phyloP scores from a whole-genome alignment of 1,140 invertebrate species.

The Caenorhabditis inopinata region DNA sequence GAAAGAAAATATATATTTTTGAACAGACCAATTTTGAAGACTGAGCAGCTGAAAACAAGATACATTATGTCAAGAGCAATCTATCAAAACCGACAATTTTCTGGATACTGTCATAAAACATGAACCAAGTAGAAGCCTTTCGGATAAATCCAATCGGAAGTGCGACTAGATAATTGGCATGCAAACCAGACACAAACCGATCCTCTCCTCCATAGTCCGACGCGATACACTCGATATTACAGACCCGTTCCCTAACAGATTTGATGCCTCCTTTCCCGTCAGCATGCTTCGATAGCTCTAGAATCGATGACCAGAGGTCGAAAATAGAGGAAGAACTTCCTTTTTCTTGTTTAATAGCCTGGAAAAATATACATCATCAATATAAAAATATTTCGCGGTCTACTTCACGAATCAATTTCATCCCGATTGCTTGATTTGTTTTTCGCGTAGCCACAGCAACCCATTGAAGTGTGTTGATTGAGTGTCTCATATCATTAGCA shows the following conservation, averaged over 20 bases:
- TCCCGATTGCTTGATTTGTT: not conserved
- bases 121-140: constrained; percentile 9
- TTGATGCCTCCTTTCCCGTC: constrained; percentile 10
- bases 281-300: constrained; percentile 14
- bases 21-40: constrained; percentile 45
- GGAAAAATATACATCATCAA: not conserved
- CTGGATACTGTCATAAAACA: constrained; percentile 37
- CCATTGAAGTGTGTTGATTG: constrained; percentile 33
- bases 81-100: constrained; percentile 14
- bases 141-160: constrained; percentile 29
- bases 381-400: not conserved
- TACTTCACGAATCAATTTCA: constrained; percentile 35
- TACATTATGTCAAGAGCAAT: not conserved
- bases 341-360: constrained; percentile 34
- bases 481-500: constrained; percentile 29
- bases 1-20: constrained; percentile 38
- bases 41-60: constrained; percentile 3
- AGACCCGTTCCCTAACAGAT: not conserved
- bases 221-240: not conserved
- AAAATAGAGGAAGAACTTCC: constrained; percentile 5
- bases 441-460: not conserved
- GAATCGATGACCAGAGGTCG: constrained; percentile 27
- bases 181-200: constrained; percentile 36
- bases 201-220: constrained; percentile 20
- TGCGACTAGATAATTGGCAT: constrained; percentile 34